These are phyloP conservation scores for Protonibea diacanthus DNA, from an alignment of 2,797 vertebrate species.

Conservation along the genomic window DNA sequence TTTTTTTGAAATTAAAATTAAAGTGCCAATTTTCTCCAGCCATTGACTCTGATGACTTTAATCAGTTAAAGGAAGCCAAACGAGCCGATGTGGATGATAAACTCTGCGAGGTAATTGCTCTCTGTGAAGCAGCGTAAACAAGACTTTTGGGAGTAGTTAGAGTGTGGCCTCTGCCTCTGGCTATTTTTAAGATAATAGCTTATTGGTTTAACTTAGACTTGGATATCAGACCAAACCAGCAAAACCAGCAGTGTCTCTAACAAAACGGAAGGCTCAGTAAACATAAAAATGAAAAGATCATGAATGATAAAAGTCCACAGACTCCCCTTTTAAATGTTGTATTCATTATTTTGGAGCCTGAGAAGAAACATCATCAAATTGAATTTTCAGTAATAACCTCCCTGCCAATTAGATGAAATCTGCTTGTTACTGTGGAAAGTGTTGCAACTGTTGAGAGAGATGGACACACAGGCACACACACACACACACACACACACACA, in stretches of 20 bases:
- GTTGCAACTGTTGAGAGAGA: slow-evolving; percentile 9
- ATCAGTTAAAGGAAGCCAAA: slow-evolving; percentile 68
- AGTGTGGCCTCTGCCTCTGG: slow-evolving; percentile 62
- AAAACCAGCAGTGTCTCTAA: slow-evolving; percentile 23
- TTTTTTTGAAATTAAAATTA: slow-evolving; percentile 55
- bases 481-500: slow-evolving; percentile 23
- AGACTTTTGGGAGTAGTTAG: slow-evolving; percentile 72
- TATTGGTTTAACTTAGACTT: slow-evolving; percentile 51
- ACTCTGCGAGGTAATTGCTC: slow-evolving; percentile 68
- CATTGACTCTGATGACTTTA: slow-evolving; percentile 66
- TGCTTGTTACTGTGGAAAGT: slow-evolving; percentile 35
- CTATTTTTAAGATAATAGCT: slow-evolving; percentile 64
- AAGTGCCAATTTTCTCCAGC: slow-evolving; percentile 67
- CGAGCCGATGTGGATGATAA: slow-evolving; percentile 69
- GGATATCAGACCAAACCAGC: slow-evolving; percentile 45
- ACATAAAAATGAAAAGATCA: too few relatives aligned
- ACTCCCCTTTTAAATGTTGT: slow-evolving; percentile 6
- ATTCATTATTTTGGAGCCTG: slow-evolving; percentile 33
- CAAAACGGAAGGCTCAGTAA: slow-evolving; percentile 16
- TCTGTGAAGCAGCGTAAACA: slow-evolving; percentile 67
- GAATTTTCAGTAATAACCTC: slow-evolving; percentile 48
- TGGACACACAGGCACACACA: slow-evolving; percentile 22
- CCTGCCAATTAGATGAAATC: slow-evolving; percentile 39
- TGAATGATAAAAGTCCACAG: slow-evolving; percentile 1
- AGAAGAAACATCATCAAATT: slow-evolving; percentile 48